Conservation (phyloP, 2,888 invertebrate species). For the Ectemnius cavifrons region DNA sequence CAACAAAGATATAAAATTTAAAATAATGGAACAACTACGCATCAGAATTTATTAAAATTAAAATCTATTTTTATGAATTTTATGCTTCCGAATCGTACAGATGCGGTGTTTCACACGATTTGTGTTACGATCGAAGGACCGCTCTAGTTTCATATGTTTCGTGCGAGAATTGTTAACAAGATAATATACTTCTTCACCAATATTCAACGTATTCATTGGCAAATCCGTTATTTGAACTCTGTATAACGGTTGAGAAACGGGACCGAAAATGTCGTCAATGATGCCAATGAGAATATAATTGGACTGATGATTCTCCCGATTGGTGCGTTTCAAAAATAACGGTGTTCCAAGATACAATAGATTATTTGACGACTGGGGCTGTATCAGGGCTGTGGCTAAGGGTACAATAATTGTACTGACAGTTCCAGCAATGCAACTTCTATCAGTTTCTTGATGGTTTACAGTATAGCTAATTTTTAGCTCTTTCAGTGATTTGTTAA, state of each 20-base stretch:
- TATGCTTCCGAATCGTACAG: no score
- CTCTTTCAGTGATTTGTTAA: background rate
- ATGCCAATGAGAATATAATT: slow-evolving; percentile 40
- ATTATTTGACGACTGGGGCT: slow-evolving; percentile 28
- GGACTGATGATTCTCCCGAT: background rate
- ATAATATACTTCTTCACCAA: slow-evolving; percentile 40
- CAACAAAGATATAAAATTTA: no score
- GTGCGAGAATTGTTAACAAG: slow-evolving; percentile 39
- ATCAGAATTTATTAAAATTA: no score
- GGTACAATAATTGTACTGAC: slow-evolving; percentile 37
- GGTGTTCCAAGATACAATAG: slow-evolving; percentile 49
- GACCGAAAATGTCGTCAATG: slow-evolving; percentile 55
- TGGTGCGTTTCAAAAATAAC: slow-evolving; percentile 33
- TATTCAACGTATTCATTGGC: slow-evolving; percentile 5
- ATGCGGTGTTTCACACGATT: slow-evolving; percentile 23
- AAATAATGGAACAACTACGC: no score
- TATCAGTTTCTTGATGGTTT: background rate
- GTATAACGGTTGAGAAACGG: slow-evolving; percentile 49
- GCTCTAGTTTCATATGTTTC: slow-evolving; percentile 32
- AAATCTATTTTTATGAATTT: no score
- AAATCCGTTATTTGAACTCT: slow-evolving; percentile 23
- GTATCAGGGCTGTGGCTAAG: slow-evolving; percentile 33
- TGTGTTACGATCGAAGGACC: slow-evolving; percentile 5
- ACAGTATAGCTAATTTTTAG: background rate
- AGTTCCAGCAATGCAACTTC: slow-evolving; percentile 28